Evolutionary conservation across 1,140 invertebrate genomes (phyloP).

Genomic region (Drosophila guanche): DNA sequence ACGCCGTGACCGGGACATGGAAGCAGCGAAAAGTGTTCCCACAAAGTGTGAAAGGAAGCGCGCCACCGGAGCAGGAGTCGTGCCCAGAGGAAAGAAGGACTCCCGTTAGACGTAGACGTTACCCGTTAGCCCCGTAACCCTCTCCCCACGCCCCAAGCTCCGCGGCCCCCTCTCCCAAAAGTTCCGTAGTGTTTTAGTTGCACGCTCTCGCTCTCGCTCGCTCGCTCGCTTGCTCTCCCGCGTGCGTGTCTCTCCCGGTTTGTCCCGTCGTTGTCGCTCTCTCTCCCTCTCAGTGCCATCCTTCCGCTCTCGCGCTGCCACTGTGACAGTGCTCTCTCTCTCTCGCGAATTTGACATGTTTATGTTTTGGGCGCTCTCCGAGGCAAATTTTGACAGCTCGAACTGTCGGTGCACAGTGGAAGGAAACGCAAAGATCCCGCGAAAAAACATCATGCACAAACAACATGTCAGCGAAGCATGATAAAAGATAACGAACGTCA

Average conservation of each 20-base stretch:
- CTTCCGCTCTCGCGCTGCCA: constrained; percentile 12
- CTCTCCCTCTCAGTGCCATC: constrained; percentile 7
- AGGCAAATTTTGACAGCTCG: constrained; percentile 72
- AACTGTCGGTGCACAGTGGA: constrained; percentile 75
- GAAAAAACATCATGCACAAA: constrained; percentile 26
- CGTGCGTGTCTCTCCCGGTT: constrained; percentile 8
- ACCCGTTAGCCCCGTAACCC: constrained; percentile 19
- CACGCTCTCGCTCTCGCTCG: constrained; percentile 40
- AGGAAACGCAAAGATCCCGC: constrained; percentile 24
- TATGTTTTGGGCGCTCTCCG: constrained; percentile 77
- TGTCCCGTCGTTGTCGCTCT: constrained; percentile 3
- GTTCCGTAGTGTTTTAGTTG: constrained; percentile 66
- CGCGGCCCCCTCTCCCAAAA: constrained; percentile 23
- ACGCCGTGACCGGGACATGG: constrained; percentile 27
- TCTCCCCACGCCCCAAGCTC: constrained; percentile 28
- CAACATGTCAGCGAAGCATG: constrained; percentile 25
- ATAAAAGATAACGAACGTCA: constrained; percentile 8
- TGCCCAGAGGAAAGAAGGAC: constrained; percentile 49
- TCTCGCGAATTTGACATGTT: constrained; percentile 66
- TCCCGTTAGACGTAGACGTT: constrained; percentile 45
- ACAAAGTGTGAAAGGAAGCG: constrained; percentile 57
- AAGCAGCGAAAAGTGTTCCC: constrained; percentile 30
- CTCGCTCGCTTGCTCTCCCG: constrained; percentile 32
- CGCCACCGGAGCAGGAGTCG: constrained; percentile 48
- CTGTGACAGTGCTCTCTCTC: constrained; percentile 22